Evolutionary conservation across 1,140 invertebrate species (phyloP).

Genomic region (Drosophila virilis): DNA sequence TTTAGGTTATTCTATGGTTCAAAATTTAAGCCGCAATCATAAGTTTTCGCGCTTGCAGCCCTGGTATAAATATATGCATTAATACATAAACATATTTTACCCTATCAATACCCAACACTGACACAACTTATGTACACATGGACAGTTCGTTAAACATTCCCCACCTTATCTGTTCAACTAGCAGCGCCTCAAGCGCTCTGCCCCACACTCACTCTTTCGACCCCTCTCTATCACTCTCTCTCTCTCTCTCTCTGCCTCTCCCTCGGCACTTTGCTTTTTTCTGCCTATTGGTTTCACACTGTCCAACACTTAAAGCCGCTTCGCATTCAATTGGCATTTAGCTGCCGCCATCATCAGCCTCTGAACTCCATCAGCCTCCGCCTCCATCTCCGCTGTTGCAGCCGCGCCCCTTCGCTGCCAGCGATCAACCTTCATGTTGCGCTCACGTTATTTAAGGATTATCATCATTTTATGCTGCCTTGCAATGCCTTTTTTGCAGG

Average conservation of each 20-base stretch:
- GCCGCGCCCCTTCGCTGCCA: neutral
- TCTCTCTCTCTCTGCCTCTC: neutral
- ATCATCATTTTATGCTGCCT: constrained; percentile 80
- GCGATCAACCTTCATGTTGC: constrained; percentile 32
- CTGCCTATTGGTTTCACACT: constrained; percentile 28
- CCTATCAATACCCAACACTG: neutral
- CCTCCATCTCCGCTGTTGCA: neutral
- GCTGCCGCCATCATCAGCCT: constrained; percentile 68
- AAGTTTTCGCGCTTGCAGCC: too few relatives aligned
- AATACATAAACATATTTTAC: constrained; percentile 11
- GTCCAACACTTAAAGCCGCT: constrained; percentile 68
- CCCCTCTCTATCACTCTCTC: constrained; percentile 12
- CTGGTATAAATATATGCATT: too few relatives aligned
- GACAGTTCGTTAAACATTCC: constrained; percentile 43
- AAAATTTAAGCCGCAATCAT: too few relatives aligned
- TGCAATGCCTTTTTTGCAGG: constrained; percentile 79
- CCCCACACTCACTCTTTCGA: neutral
- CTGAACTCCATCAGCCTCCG: neutral
- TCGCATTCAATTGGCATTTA: constrained; percentile 80
- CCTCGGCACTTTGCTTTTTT: constrained; percentile 26
- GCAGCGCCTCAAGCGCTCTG: constrained; percentile 42
- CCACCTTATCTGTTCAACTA: constrained; percentile 13
- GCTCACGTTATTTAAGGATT: constrained; percentile 77
- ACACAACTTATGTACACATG: neutral
- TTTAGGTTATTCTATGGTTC: too few relatives aligned